phyloP scores from a whole-genome alignment of 35 echinoderm and acorn worm genomes.

The Holothuria glaberrima region DNA sequence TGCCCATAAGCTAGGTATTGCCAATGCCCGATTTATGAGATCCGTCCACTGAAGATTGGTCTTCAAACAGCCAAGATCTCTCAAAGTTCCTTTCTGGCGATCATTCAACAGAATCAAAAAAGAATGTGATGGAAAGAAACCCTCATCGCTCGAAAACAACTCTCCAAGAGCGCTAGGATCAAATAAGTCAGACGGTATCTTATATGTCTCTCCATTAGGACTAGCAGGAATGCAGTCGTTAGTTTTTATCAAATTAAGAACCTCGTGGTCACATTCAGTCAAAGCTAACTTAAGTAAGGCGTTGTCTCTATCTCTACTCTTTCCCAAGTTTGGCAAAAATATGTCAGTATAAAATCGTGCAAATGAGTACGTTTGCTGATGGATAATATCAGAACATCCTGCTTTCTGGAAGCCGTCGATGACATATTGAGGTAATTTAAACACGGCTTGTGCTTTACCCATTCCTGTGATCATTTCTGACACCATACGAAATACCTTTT shows the following conservation, averaged over 20 bases:
- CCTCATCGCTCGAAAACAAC: constrained; percentile 37
- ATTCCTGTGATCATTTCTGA: background rate
- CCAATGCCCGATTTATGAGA: background rate
- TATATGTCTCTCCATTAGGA: background rate
- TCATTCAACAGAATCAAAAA: background rate
- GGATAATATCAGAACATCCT: background rate
- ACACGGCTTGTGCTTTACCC: background rate
- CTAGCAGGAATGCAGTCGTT: constrained; percentile 39
- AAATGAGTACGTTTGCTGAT: background rate
- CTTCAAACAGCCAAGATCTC: constrained; percentile 40
- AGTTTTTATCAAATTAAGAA: background rate
- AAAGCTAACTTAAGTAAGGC: background rate
- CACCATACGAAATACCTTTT: background rate
- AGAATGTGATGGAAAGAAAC: background rate
- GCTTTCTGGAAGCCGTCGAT: background rate
- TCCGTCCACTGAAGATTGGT: background rate
- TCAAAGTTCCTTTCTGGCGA: constrained; percentile 43
- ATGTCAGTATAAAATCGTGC: background rate
- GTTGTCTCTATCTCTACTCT: background rate
- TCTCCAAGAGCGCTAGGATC: background rate
- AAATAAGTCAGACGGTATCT: constrained; percentile 7
- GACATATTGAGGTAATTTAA: constrained; percentile 1
- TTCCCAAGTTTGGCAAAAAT: background rate
- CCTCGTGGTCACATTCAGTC: background rate
- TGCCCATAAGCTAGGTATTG: background rate